These are phyloP conservation scores for Tyrophagus putrescentiae DNA, from an alignment of 1,140 invertebrate genomes.

Conservation along the genomic window DNA sequence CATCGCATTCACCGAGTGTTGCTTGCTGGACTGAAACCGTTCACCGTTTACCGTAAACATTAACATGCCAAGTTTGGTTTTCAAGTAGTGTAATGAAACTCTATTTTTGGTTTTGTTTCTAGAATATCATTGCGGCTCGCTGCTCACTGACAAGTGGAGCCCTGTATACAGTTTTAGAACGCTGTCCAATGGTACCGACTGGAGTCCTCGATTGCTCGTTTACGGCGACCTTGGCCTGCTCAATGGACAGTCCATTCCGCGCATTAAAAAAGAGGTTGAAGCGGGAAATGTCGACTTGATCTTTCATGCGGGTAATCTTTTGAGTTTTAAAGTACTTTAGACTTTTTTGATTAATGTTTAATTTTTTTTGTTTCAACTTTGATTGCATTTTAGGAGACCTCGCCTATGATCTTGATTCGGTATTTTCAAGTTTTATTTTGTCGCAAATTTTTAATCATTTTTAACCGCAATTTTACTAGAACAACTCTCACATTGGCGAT, in stretches of 20 bases:
- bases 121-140: slow-evolving; percentile 24
- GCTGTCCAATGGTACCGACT: slow-evolving; percentile 13
- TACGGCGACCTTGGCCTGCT: slow-evolving; percentile 82
- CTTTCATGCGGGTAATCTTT: slow-evolving; percentile 58
- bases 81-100: background rate
- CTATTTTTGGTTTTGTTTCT: slow-evolving; percentile 1
- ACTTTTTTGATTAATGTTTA: background rate
- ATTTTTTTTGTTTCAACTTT: background rate
- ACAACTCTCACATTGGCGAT: slow-evolving; percentile 62
- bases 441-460: background rate
- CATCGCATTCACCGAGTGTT: slow-evolving; percentile 67
- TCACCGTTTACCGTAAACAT: slow-evolving; percentile 46
- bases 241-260: slow-evolving; percentile 62
- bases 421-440: slow-evolving; percentile 31
- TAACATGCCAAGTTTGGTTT: slow-evolving; percentile 23
- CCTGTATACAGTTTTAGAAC: slow-evolving; percentile 23
- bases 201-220: slow-evolving; percentile 45
- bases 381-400: slow-evolving; percentile 43
- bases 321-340: slow-evolving; percentile 16
- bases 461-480: slow-evolving; percentile 30
- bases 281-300: slow-evolving; percentile 63
- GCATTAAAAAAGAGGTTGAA: slow-evolving; percentile 64
- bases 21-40: slow-evolving; percentile 43
- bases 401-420: slow-evolving; percentile 81
- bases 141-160: slow-evolving; percentile 20